phyloP scores from a whole-genome alignment of 2,113 vertebrate genomes.

The Leiothrix lutea region DNA sequence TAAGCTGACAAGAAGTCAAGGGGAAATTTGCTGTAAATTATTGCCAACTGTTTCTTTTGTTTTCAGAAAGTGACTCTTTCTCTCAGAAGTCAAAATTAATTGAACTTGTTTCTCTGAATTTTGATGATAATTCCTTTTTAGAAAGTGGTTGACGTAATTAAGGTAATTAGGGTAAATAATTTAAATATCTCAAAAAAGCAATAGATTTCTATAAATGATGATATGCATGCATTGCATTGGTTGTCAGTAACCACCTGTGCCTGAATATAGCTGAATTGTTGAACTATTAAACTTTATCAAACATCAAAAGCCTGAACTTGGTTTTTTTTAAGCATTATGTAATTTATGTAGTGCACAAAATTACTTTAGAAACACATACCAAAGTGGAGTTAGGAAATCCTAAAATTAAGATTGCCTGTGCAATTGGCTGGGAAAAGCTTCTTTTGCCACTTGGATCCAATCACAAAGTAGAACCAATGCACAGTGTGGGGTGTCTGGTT shows the following conservation, averaged over 20 bases:
- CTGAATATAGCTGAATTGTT: neutral
- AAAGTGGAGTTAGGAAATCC: neutral
- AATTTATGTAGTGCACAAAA: neutral
- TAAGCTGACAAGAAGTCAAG: neutral
- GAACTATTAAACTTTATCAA: neutral
- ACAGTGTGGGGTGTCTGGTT: neutral
- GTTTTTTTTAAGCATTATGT: neutral
- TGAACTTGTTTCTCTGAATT: neutral
- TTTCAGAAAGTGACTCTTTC: neutral
- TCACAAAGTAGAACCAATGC: neutral
- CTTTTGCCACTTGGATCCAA: neutral
- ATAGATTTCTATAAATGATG: neutral
- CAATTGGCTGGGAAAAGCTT: neutral
- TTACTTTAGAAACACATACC: neutral
- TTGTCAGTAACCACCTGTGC: neutral
- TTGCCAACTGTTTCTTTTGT: neutral
- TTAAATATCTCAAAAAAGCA: neutral
- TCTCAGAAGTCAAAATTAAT: neutral
- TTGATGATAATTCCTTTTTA: neutral
- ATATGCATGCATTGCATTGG: neutral
- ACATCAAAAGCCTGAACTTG: neutral
- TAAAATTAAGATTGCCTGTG: neutral
- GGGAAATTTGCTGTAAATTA: constrained; percentile 4
- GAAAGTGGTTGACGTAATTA: neutral
- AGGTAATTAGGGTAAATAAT: neutral